A percentile compares a stretch with the other conserved stretches of the same genome.
These are phyloP conservation scores for Caloenas nicobarica DNA, from an alignment of 2,113 vertebrate genomes.

Conservation along the genomic window DNA sequence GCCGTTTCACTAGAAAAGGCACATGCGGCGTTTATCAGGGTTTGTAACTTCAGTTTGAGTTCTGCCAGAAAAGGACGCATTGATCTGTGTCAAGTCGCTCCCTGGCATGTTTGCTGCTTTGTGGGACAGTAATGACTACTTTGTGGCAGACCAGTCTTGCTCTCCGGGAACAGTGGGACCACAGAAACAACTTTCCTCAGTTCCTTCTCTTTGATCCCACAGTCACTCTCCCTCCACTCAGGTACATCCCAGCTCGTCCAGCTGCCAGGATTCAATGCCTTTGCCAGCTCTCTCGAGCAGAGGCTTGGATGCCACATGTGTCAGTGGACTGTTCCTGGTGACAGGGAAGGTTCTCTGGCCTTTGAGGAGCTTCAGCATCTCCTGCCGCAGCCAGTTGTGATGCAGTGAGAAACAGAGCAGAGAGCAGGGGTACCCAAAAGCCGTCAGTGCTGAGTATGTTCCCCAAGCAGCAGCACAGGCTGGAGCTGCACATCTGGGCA, in stretches of 20 bases:
- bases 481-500: background rate
- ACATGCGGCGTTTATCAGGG: background rate
- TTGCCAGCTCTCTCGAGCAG: background rate
- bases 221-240: background rate
- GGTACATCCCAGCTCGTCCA: background rate
- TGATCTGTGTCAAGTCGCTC: background rate
- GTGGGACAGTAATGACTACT: background rate
- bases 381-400: background rate
- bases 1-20: background rate
- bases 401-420: background rate
- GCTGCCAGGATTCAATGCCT: background rate
- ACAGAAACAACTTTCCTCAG: background rate
- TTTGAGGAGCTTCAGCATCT: background rate
- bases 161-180: background rate
- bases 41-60: background rate
- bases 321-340: background rate
- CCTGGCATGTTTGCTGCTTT: background rate
- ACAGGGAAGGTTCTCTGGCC: background rate
- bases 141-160: background rate
- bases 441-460: accelerated
- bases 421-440: background rate
- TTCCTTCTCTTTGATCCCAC: background rate
- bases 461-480: accelerated
- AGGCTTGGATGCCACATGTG: background rate
- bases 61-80: background rate